A percentile compares a stretch with the other conserved stretches of the same genome.
Evolutionary conservation across 2,888 invertebrate genomes (phyloP).

Genomic region (Catocala sponsa): DNA sequence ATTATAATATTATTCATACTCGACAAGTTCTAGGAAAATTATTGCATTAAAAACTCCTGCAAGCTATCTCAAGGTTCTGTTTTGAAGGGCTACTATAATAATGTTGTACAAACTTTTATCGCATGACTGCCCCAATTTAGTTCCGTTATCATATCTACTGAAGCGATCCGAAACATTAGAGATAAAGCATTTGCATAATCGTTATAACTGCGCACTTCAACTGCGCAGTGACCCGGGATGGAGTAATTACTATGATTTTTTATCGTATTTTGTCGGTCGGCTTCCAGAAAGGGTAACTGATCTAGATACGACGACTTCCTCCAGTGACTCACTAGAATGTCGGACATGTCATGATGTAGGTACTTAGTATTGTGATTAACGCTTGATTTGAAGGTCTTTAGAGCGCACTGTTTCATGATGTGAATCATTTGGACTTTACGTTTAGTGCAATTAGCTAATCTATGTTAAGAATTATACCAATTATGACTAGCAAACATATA

Average conservation of each 20-base stretch:
- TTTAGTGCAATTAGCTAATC: no score
- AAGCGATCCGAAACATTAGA: slow-evolving; percentile 30
- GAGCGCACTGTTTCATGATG: not conserved
- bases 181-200: slow-evolving; percentile 46
- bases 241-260: slow-evolving; percentile 46
- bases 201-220: slow-evolving; percentile 45
- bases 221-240: slow-evolving; percentile 50
- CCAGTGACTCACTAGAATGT: slow-evolving; percentile 53
- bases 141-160: slow-evolving; percentile 33
- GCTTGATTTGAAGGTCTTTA: slow-evolving; percentile 6
- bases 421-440: slow-evolving; percentile 5
- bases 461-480: no score
- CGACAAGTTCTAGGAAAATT: no score
- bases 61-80: no score
- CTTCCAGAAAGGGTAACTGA: slow-evolving; percentile 54
- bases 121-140: slow-evolving; percentile 8
- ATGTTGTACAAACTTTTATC: no score
- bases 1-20: no score
- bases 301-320: slow-evolving; percentile 55
- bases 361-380: slow-evolving; percentile 24
- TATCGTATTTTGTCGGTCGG: slow-evolving; percentile 48
- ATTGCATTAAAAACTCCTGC: no score
- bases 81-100: no score
- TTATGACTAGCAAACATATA: no score
- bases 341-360: slow-evolving; percentile 20